Base-by-base conservation (phyloP, 2,888 invertebrate genomes). In the Boloria selene region DNA sequence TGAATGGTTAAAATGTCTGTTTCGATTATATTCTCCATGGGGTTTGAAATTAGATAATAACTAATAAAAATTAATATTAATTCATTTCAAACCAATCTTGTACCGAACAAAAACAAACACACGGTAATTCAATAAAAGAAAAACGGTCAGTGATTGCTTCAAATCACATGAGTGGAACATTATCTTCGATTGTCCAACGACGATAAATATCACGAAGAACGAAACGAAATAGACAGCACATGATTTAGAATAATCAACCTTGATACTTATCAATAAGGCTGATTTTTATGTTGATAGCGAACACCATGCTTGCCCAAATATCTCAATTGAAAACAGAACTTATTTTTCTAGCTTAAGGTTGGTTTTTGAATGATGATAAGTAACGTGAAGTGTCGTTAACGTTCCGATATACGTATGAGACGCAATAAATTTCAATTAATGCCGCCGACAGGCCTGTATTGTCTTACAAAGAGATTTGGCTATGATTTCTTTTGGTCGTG, bases 401-500 rank as follows among this genome's bases (percentile, higher is more conserved):
- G 80, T 82, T 80, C 79, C 78, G 81, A 82, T 81, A 79, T 73
- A 76, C 78, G 79, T 79, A 81, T 79, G 83, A 86, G 81, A 82
- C 81, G 84, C 79, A 88, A 91, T 92, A 91, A 88, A 91, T 92
- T 91, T 91, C 88, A 91, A 92, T 92, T 88, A 90, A 83, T 83
- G 78, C 77, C 80, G 90, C 79, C 84, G 86, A 87, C 90, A 85
- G 80, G 74, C 75, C 80, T 80, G 81, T 80, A 85, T 85, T 87
- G 88, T 87, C 83, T 85, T 83, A 80, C 74, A 78, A 77, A 72
- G 83, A 84, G 88, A 88, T 90, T 89, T 85, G 83, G 83, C 82
- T 85, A 82, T 78, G 73, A 73, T 72, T 72, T 73, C 78, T 76
- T 79, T 77, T 74, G 47, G 51, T 74, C 73, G 72, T 72, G 73